These are phyloP conservation scores for Sphaerodactylus townsendi DNA, from an alignment of 2,113 vertebrate species.

Conservation along the genomic window DNA sequence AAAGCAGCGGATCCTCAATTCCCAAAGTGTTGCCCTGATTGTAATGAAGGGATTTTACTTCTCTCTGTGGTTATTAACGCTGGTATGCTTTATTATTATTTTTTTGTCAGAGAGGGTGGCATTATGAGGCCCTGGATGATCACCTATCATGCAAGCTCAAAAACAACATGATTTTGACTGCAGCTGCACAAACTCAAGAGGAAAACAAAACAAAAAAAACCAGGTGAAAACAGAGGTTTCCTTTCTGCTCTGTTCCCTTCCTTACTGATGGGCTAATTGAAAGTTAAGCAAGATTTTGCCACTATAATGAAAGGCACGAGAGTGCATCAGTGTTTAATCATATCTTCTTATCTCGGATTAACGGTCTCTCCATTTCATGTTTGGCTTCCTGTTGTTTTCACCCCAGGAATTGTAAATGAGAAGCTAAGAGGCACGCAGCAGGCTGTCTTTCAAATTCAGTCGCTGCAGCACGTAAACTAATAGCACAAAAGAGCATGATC, in stretches of 20 bases:
- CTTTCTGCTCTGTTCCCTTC: not conserved
- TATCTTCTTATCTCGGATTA: not conserved
- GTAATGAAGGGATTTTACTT: slow-evolving; percentile 33
- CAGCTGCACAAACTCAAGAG: not conserved
- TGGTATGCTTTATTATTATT: not conserved
- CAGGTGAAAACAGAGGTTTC: not conserved
- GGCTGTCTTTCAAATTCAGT: not conserved
- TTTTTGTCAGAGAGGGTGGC: slow-evolving; percentile 38
- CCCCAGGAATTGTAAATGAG: not conserved
- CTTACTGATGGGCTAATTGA: not conserved
- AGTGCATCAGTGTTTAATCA: not conserved
- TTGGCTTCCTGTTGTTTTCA: not conserved
- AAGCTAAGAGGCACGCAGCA: not conserved
- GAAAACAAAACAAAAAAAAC: not conserved
- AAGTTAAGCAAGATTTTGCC: not conserved
- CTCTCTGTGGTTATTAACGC: slow-evolving; percentile 22
- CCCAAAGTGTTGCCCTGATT: slow-evolving; percentile 38
- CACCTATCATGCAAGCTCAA: slow-evolving; percentile 14
- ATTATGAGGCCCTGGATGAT: slow-evolving; percentile 18
- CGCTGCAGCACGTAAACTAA: too few relatives aligned
- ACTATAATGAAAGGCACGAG: not conserved
- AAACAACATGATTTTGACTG: slow-evolving; percentile 4
- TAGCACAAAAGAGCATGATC: not conserved
- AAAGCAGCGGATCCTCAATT: slow-evolving; percentile 51
- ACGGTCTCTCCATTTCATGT: not conserved